Evolutionary conservation across 2,113 vertebrate species (phyloP), one percentile per base, ranked within the genome.

Genomic region (Pygoscelis adeliae): DNA sequence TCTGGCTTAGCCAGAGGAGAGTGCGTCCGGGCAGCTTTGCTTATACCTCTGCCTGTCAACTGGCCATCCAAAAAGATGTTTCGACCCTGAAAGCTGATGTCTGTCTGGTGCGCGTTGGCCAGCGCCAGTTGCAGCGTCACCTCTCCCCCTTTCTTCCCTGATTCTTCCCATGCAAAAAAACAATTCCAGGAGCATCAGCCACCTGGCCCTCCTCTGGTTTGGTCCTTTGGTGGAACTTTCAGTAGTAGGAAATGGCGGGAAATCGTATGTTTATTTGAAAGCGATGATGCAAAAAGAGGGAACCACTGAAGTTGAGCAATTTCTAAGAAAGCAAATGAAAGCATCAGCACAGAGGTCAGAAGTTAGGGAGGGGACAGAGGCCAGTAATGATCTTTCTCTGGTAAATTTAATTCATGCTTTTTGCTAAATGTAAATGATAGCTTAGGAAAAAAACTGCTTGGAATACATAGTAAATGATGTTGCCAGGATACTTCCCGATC

Each of bases 401-500:
- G 30, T 76, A 49, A 82, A 72, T 87, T 53, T 88, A 90, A 73
- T 92, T 95, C 85, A 73, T 19, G 18, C 34, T 88, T 96, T 80
- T 93, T 86, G 61, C 85, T 96, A 92, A 72, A 65, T 95, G 92
- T 95, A 97, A 97, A 95, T 97, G 97, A 96, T 95, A 95, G 92
- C 91, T 96, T 96, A 65, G 30, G 82, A 67, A 36, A 79, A 86
- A 97, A 94, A 89, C 67, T 87, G 59, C 96, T 95, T 94, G 72
- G 85, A 96, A 96, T 91, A 86, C 65, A 77, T 55, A 92, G 92
- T 93, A 94, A 95, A 92, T 97, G 90, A 96, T 89, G 98, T 97
- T 98, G 98, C 98, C 98, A 98, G 98, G 98, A 98, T 98, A 98
- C 98, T 85, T 98, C 91, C 89, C 93, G 96, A 97, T 97, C 95